These are phyloP conservation scores for Charadrius vociferus DNA, from an alignment of 2,113 vertebrate species.

Conservation along the genomic window DNA sequence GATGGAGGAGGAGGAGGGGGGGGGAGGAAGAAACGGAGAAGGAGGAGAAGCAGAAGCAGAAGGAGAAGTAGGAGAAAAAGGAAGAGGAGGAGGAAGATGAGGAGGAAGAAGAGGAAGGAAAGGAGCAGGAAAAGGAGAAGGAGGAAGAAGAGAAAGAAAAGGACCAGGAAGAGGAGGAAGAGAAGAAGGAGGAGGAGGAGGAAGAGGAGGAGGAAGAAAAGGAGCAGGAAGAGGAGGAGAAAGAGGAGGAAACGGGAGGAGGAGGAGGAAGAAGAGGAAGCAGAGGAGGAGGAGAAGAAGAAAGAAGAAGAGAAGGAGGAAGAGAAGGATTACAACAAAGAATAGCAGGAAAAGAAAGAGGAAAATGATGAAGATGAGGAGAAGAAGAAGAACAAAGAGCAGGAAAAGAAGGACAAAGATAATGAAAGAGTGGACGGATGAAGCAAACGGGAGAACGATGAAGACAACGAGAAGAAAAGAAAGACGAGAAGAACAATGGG, in stretches of 20 bases:
- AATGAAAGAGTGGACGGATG: fast-evolving
- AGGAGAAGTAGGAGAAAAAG: not conserved
- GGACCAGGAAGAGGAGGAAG: not conserved
- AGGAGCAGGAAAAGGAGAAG: not conserved
- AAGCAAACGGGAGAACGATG: fast-evolving
- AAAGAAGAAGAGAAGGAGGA: not conserved
- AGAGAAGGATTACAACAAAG: not conserved
- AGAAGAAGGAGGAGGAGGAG: not conserved
- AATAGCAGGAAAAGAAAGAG: not conserved
- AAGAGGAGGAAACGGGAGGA: not conserved
- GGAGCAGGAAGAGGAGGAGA: not conserved
- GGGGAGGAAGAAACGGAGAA: not conserved
- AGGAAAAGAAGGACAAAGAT: not conserved
- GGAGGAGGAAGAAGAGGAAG: not conserved
- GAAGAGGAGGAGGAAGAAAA: not conserved
- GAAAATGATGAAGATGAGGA: not conserved
- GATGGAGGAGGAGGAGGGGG: too few species aligned
- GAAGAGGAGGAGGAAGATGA: not conserved
- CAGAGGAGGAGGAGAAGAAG: not conserved
- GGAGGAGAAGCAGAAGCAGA: not conserved
- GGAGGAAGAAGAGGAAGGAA: not conserved
- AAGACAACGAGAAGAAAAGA: fast-evolving
- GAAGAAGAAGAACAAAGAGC: fast-evolving
- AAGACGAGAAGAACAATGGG: not conserved
- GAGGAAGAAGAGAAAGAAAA: not conserved